Evolutionary conservation across 2,797 vertebrate species (phyloP).

Genomic region (Brachymystax lenok): DNA sequence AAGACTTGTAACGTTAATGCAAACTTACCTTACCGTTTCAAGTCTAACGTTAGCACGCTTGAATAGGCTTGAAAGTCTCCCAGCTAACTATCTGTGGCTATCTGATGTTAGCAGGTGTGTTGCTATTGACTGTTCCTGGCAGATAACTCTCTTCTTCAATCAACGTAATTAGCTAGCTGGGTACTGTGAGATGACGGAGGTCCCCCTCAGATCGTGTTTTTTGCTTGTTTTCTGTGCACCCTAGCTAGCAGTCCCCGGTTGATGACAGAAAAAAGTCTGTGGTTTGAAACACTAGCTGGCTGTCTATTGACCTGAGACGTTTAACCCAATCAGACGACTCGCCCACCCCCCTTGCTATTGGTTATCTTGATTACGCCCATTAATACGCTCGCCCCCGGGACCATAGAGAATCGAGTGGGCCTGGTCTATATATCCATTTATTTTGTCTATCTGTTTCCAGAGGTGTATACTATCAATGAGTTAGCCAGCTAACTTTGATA

Average conservation of each 20-base stretch:
- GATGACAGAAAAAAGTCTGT: neutral
- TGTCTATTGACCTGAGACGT: neutral
- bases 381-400: neutral
- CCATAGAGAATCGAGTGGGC: too few species aligned
- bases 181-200: neutral
- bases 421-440: too few species aligned
- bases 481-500: too few species aligned
- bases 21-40: neutral
- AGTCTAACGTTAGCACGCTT: neutral
- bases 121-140: neutral
- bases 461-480: too few species aligned
- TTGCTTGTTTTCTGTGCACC: neutral
- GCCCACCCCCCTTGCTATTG: constrained; percentile 11
- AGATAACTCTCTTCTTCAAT: neutral
- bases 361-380: neutral
- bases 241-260: neutral
- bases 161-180: neutral
- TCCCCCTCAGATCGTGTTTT: neutral
- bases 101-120: neutral
- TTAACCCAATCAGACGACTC: neutral
- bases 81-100: neutral
- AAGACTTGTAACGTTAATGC: neutral
- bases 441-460: too few species aligned
- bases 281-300: neutral
- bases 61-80: neutral